A percentile compares a stretch with the other conserved stretches of the same genome.
Evolutionary conservation across 2,113 vertebrate genomes (phyloP).

Genomic region (Camelus dromedarius): DNA sequence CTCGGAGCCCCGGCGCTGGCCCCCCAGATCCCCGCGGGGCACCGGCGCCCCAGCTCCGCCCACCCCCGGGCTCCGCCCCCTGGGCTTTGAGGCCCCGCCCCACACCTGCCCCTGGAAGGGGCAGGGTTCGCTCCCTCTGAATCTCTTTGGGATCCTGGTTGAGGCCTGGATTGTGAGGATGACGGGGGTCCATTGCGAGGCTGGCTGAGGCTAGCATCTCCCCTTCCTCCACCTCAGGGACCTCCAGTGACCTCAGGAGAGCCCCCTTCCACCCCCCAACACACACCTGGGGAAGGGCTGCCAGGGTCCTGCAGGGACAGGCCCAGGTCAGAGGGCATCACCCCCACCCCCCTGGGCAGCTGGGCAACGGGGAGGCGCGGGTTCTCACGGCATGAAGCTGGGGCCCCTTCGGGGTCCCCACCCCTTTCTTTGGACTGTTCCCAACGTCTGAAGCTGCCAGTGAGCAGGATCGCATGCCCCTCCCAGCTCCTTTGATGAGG

Average conservation of each 20-base stretch:
- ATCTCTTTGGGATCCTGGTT: accelerated
- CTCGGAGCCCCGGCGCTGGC: accelerated
- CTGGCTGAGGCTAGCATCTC: background rate
- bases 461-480: accelerated
- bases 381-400: accelerated
- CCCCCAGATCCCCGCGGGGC: accelerated
- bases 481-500: background rate
- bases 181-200: accelerated
- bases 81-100: too few relatives aligned
- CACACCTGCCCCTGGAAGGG: too few relatives aligned
- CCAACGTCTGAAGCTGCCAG: accelerated
- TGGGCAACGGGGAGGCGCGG: accelerated
- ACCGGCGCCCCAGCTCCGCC: background rate
- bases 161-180: background rate
- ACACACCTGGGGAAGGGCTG: background rate
- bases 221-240: too few relatives aligned
- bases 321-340: accelerated
- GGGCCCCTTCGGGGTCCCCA: accelerated
- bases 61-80: background rate
- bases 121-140: accelerated
- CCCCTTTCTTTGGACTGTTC: accelerated
- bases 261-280: too few relatives aligned
- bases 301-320: background rate
- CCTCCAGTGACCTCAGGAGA: background rate
- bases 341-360: accelerated